Evolutionary conservation across 2,888 invertebrate genomes (phyloP), one percentile per base, ranked within the genome.

Genomic region (Ophion slaviceki): DNA sequence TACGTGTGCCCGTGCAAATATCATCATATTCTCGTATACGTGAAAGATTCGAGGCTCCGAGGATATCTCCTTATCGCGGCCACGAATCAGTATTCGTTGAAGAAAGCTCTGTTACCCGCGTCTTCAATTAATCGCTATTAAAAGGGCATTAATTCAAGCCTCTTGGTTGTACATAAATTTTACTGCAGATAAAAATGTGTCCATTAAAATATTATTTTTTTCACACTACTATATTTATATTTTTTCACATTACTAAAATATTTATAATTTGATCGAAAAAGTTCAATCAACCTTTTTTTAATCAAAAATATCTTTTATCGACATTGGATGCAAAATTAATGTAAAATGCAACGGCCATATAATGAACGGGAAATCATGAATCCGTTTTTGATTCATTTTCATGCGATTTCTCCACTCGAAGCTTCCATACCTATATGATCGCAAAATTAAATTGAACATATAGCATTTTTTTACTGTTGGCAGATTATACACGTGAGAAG

Each of bases 81-180:
- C 47, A 32, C 70, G n/a, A 67, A 84, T 84, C 84, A 59, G 76
- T 76, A 80, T 80, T 84, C 70, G 75, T 83, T 40, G 66, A 75
- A 72, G 75, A 80, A 57, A 62, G 24, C 74, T 70, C 74, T 47
- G 82, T 59, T 75, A 45, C 74, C 70, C 47, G 66, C 57, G 64
- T 53, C 20, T 75, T 75, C n/a, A 76, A 84, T 80, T 84, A 80
- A 76, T 84, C 76, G 71, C 32, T 20, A 20, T 62, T 64, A 66
- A 71, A 82, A 64, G 32, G 67, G 70, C 70, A 78, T 82, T 78
- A 67, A 72, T 72, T 71, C 47, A 66, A 8, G 20, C 40, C n/a
- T n/a, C 7, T 76, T 47, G 14, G 24, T 40, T 61, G 10, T 66
- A 66, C n/a, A 36, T 2, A 66, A 11, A 66, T 66, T 36, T 40